Conservation (phyloP, 2,113 vertebrate species). For the Mustela lutreola region DNA sequence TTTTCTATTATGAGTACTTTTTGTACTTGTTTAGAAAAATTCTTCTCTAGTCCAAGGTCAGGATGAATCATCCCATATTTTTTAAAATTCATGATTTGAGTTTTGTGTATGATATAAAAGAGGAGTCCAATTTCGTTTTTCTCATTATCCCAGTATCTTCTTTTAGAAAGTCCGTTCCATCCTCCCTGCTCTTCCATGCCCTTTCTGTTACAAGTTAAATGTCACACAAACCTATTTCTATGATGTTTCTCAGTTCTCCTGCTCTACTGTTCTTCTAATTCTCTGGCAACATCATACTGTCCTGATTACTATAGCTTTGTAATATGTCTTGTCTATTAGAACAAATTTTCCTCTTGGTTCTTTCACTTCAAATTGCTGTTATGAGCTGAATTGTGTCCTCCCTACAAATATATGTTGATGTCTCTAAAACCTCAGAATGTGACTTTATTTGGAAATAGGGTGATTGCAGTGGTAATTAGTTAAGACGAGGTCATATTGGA, state of each 20-base stretch:
- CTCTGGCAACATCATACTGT: not conserved
- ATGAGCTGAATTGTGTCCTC: not conserved
- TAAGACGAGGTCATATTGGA: not conserved
- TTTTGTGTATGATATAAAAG: not conserved
- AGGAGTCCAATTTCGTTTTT: not conserved
- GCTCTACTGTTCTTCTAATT: not conserved
- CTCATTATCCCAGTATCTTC: not conserved
- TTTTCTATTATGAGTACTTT: not conserved
- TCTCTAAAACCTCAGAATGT: not conserved
- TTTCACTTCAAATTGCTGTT: not conserved
- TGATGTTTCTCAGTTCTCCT: not conserved
- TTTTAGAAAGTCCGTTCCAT: not conserved
- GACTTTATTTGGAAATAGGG: not conserved
- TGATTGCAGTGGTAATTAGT: not conserved
- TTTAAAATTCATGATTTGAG: slow-evolving; percentile 28
- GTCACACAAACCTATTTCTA: not conserved
- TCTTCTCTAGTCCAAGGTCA: not conserved
- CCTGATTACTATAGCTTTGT: not conserved
- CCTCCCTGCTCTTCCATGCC: not conserved
- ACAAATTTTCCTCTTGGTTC: not conserved
- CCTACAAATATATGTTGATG: not conserved
- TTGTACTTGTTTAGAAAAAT: slow-evolving; percentile 3
- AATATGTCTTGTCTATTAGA: not conserved
- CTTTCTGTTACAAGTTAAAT: not conserved
- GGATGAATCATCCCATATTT: not conserved